These are phyloP conservation scores for Papilio aristodemus DNA, from an alignment of 1,140 invertebrate species.

Conservation along the genomic window DNA sequence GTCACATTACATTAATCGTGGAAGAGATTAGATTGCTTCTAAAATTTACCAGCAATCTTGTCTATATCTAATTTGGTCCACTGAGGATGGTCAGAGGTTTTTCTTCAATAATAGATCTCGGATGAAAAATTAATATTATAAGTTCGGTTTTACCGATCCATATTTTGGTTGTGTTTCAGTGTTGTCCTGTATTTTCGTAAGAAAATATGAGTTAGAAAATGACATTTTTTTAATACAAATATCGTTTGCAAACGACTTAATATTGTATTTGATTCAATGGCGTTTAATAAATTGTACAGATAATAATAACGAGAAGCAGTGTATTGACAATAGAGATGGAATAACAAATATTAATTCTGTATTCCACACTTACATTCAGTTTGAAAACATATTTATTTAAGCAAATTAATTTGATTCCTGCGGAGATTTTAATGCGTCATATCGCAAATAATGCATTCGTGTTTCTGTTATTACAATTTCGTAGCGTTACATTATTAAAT, in stretches of 20 bases:
- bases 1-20: too few relatives aligned
- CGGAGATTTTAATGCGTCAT: constrained; percentile 13
- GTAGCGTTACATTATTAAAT: constrained; percentile 7
- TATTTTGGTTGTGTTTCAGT: too few relatives aligned
- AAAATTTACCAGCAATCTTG: too few relatives aligned
- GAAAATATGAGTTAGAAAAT: too few relatives aligned
- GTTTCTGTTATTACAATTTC: constrained; percentile 11
- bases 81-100: too few relatives aligned
- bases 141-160: too few relatives aligned
- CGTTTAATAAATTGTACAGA: constrained; percentile 3
- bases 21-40: too few relatives aligned
- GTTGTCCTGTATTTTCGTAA: too few relatives aligned
- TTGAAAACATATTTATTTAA: constrained; percentile 15
- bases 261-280: background rate
- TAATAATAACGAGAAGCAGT: background rate
- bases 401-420: constrained; percentile 19
- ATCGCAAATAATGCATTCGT: constrained; percentile 1
- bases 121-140: too few relatives aligned
- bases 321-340: constrained; percentile 19
- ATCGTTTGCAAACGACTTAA: background rate
- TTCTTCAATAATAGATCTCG: too few relatives aligned
- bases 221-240: too few relatives aligned
- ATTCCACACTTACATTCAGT: constrained; percentile 12
- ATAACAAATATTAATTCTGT: constrained; percentile 12
- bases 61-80: too few relatives aligned